Evolutionary conservation across 2,888 invertebrate genomes (phyloP), one percentile per base, ranked within the genome.

Genomic region (Athripsodes cinereus): DNA sequence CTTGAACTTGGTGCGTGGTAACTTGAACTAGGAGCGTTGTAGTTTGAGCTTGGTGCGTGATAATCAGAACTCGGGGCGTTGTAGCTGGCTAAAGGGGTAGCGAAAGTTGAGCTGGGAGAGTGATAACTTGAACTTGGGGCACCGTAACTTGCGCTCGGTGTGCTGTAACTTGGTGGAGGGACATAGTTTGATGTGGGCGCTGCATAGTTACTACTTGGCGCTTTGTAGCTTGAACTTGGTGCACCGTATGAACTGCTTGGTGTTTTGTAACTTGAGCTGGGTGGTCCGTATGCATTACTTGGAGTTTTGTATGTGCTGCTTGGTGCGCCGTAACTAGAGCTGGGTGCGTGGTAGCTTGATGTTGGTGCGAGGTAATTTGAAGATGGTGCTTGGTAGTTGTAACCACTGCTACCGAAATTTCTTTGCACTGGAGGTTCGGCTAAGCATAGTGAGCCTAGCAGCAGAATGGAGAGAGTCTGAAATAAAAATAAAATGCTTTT

Each of bases 221-320:
- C 50, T 8, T 22, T 52, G 52, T 62, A 62, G 22, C 49, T 53
- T 10, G 49, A 47, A 21, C 52, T 59, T 2, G 77, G 74, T 1
- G 77, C 73, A 35, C 72, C 22, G 62, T 75, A 76, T 56, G 65
- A 70, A 40, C 68, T 71, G 13, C 68, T 68, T 0, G 70, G 67
- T 0, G 69, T 64, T 52, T 67, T 69, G 51, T 68, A 70, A 53
- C 59, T 68, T 22, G 52, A 55, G 22, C 57, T 61, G 13, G 61
- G 58, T 3, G 55, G 31, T 16, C 11, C 46, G 48, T 58, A 58
- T 22, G 31, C 53, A 8, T 21, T 44, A 21, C 34, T 52, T 19
- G 61, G 61, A 10, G 55, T 19, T 13, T 16, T 22, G 20, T 58
- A 58, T 48, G 11, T 52, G 11, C 22, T 18, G 20, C 31, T 54